These are phyloP conservation scores for Choloepus didactylus DNA, from an alignment of 2,797 vertebrate genomes.

Conservation along the genomic window DNA sequence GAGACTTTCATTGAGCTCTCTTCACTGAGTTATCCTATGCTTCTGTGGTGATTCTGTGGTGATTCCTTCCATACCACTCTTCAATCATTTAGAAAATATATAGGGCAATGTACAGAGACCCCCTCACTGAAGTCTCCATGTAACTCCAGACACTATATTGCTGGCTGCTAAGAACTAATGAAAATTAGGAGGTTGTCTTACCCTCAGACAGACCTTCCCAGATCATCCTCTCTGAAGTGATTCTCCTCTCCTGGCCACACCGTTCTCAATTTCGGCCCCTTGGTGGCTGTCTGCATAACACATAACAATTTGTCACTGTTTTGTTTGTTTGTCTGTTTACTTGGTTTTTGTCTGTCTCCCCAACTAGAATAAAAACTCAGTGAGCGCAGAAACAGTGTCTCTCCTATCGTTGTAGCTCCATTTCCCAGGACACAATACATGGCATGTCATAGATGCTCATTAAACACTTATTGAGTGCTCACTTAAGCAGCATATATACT, in stretches of 20 bases:
- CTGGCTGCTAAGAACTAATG: neutral
- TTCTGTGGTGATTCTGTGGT: neutral
- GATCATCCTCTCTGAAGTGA: neutral
- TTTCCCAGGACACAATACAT: neutral
- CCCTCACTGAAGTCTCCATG: neutral
- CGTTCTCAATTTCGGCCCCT: neutral
- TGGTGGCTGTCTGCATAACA: neutral
- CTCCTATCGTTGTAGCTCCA: neutral
- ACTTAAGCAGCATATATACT: too few relatives aligned
- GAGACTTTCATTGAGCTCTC: neutral
- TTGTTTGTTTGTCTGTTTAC: neutral
- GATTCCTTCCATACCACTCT: neutral
- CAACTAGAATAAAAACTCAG: neutral
- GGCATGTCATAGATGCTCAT: neutral
- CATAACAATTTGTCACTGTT: neutral
- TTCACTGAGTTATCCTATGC: neutral
- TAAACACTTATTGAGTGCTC: neutral
- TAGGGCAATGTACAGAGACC: neutral
- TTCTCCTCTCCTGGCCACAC: neutral
- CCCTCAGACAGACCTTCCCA: neutral
- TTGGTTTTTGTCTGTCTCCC: neutral
- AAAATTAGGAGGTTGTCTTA: neutral
- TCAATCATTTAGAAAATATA: neutral
- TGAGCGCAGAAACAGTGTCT: neutral
- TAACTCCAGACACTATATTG: neutral